Evolutionary conservation across 2,888 invertebrate species (phyloP), one percentile per base, ranked within the genome.

Genomic region (Folsomia candida): DNA sequence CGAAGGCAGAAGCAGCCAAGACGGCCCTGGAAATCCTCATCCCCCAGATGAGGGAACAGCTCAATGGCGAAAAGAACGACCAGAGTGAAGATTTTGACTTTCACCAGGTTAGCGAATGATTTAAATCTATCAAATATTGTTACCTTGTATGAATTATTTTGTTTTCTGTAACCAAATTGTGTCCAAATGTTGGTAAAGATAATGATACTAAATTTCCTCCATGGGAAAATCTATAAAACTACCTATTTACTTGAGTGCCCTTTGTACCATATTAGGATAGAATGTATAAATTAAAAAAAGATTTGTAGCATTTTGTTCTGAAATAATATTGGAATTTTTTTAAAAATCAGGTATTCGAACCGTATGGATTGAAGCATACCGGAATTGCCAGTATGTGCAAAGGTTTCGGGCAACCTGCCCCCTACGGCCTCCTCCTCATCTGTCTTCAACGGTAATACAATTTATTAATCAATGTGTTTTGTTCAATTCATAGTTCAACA

Each of bases 361-460:
- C 92, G 83, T 92, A 98, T 78, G 89, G 90, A 79, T 92, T 98
- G 69, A 92, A 92, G 82, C 97, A 98, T 86, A 94, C 96, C 0
- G 88, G 97, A 77, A 93, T 98, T 28, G 89, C 92, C 59, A 96
- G 97, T 84, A 91, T 97, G 83, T 97, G 97, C 84, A 91, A 91
- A n/a, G 94, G 94, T 83, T 93, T 96, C 0, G 95, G 96, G 62
- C 97, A 97, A 84, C 95, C 95, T 0, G 91, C 93, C 11, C 98
- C 98, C 0, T 97, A 94, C 85, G 92, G 94, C 79, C 92, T 97
- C 76, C 86, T 98, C 68, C 86, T 94, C 61, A 97, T 95, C 3
- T 97, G 97, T 81, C 86, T 97, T 71, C 91, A 94, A 82, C 85
- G 86, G 86, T 86, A 79, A 79, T 65, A 2, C 37, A 22, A 24